Percentiles rank a stretch among this genome's conserved stretches.
Conservation (phyloP, 2,113 vertebrate species). For the Engystomops pustulosus region DNA sequence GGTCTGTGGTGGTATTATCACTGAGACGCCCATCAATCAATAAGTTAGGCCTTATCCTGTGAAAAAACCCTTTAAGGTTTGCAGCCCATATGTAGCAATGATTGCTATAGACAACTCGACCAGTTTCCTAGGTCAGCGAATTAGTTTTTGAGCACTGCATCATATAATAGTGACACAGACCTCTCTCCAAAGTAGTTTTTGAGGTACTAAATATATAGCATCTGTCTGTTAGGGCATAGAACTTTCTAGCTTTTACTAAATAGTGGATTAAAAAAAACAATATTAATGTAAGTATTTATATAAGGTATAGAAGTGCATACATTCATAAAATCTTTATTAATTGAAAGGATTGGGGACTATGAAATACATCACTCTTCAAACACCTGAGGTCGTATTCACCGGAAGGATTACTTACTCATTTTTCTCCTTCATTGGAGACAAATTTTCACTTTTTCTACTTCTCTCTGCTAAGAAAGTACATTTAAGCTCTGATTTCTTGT, state of each 20-base stretch:
- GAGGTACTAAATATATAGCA: too few relatives aligned
- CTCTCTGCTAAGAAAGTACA: slow-evolving; percentile 48
- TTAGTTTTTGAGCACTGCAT: too few relatives aligned
- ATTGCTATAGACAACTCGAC: too few relatives aligned
- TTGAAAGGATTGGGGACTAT: slow-evolving; percentile 1
- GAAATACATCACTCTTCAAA: background rate
- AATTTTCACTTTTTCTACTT: slow-evolving; percentile 42
- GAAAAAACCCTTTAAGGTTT: too few relatives aligned
- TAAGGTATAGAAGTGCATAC: background rate
- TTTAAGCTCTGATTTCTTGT: slow-evolving; percentile 37
- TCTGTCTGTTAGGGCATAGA: background rate
- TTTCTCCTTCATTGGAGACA: slow-evolving; percentile 16
- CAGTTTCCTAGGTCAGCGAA: too few relatives aligned
- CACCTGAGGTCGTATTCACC: background rate
- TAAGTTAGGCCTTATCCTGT: too few relatives aligned
- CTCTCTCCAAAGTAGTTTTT: too few relatives aligned
- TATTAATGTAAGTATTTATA: background rate
- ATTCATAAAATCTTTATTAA: background rate
- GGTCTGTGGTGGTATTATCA: too few relatives aligned
- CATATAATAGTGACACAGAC: too few relatives aligned
- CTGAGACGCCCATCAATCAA: too few relatives aligned
- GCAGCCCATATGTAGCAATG: too few relatives aligned
- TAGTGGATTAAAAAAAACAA: background rate
- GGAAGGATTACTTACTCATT: slow-evolving; percentile 15
- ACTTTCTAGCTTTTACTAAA: background rate